Evolutionary conservation across 2,113 vertebrate species (phyloP), one percentile per base, ranked within the genome.

Genomic region (Camelus dromedarius): DNA sequence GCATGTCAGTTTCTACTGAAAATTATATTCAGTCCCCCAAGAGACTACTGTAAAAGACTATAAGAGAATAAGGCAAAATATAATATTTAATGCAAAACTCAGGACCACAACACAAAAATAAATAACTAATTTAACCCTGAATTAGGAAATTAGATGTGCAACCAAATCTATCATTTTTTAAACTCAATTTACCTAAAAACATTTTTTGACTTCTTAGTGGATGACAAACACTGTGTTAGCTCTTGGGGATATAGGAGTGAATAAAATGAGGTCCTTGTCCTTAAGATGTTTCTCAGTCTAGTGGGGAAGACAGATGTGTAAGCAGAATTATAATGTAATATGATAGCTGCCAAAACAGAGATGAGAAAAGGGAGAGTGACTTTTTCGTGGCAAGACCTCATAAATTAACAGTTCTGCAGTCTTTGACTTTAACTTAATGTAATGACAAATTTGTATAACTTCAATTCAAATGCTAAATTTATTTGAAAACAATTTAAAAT

Each of bases 401-500:
- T 72, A 82, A 73, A 67, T 77, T n/a, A 67, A 50, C 28, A 22
- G 7, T 66, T 50, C 9, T 72, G 6, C 35, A 22, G 5, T 66
- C 26, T 58, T 15, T 70, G 19, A 73, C 9, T 72, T 95, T 80
- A 3, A 79, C 13, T 94, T 15, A 85, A 11, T 80, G 32, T 56
- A 64, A 28, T 83, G n/a, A 56, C 15, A 64, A 73, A 60, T 14
- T 32, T 48, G 28, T 91, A 18, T 77, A 89, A 86, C 16, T n/a
- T 90, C 69, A 89, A 62, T 0, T 20, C 7, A 89, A 88, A 19
- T 32, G 73, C 22, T 60, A 82, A 6, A 83, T 80, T 89, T 88
- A 88, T 90, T 72, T 69, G 19, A 30, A 80, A 95, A 56, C 67
- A 80, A 81, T 72, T 94, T 69, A 85, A 82, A 84, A 54, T 86